These are phyloP conservation scores for Lasioglossum lativentre DNA, from an alignment of 2,888 invertebrate species.

Conservation along the genomic window DNA sequence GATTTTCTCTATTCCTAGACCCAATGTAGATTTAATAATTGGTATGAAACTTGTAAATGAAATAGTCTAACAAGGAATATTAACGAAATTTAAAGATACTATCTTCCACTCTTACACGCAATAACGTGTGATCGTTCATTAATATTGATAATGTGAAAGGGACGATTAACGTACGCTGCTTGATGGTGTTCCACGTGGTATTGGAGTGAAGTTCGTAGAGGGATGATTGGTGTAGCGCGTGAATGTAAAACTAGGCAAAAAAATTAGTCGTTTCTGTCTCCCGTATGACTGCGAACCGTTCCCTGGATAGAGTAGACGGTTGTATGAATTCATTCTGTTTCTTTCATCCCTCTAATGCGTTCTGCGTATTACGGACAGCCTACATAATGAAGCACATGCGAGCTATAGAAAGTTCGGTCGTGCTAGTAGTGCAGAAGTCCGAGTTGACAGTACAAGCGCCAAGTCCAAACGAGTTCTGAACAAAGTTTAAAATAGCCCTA, in stretches of 20 bases:
- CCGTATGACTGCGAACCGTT: not conserved
- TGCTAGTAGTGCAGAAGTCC: not conserved
- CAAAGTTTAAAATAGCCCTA: constrained; percentile 16
- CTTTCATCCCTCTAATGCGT: constrained; percentile 1
- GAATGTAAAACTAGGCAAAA: not conserved
- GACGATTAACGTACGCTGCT: not conserved
- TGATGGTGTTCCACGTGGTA: not conserved
- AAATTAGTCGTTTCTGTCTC: not conserved
- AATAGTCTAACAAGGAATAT: too few relatives aligned
- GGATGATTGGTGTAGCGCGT: not conserved
- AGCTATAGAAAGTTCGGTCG: not conserved
- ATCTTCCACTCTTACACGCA: too few relatives aligned
- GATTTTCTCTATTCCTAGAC: too few relatives aligned
- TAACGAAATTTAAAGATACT: not conserved
- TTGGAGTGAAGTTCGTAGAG: not conserved
- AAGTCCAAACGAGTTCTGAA: constrained; percentile 17
- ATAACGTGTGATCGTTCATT: not conserved
- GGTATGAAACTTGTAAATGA: too few relatives aligned
- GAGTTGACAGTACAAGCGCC: constrained; percentile 4
- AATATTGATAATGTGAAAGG: not conserved
- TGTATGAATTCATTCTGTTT: not conserved
- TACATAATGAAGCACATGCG: not conserved
- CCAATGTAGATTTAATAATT: too few relatives aligned
- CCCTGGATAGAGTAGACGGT: not conserved
- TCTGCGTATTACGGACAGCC: constrained; percentile 2